Evolutionary conservation across 92 coral and sea anemone species (phyloP), one percentile per base, ranked within the genome.

Genomic region (Epizoanthus illoricatus): DNA sequence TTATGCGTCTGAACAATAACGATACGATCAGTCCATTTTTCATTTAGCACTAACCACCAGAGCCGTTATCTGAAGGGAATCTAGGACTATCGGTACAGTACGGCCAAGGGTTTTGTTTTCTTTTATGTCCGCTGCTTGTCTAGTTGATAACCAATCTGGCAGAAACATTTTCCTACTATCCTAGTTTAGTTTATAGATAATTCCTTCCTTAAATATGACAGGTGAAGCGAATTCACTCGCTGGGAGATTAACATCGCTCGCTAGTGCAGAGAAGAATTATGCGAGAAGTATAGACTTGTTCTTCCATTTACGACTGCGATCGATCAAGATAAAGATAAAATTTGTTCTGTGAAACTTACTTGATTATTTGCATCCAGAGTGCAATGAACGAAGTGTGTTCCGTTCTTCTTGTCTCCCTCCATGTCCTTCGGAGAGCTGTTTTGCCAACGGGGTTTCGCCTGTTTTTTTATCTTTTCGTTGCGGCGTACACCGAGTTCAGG

Each of bases 21-120:
- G 82, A 78, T 78, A 78, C 45, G 40, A 78, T 78, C 71, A 11
- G 6, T 63, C 33, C 13, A 13, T 62, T 42, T 60, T 42, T 63
- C 56, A n/a, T 64, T 64, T 63, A 0, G 59, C 21, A 63, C 64
- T 43, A 78, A 70, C 49, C 47, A 78, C 45, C 82, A 19, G 71
- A 64, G 49, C 43, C 28, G 33, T 78, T 78, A 78, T 78, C 71
- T 43, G 47, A 13, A 10, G 56, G 52, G n/a, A 63, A 78, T 78
- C 82, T 60, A 43, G 64, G 21, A 60, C 40, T 78, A 70, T 64
- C 58, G 56, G 61, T 63, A 63, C 72, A 61, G 43, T 64, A 47
- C 72, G 42, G 33, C 7, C 71, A 78, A 78, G 61, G 71, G 24
- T 62, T 63, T 78, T 10, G 15, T 69, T 45, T 16, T 45, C 69